Conservation (phyloP, 2,888 invertebrate genomes). For the Entomobrya proxima region DNA sequence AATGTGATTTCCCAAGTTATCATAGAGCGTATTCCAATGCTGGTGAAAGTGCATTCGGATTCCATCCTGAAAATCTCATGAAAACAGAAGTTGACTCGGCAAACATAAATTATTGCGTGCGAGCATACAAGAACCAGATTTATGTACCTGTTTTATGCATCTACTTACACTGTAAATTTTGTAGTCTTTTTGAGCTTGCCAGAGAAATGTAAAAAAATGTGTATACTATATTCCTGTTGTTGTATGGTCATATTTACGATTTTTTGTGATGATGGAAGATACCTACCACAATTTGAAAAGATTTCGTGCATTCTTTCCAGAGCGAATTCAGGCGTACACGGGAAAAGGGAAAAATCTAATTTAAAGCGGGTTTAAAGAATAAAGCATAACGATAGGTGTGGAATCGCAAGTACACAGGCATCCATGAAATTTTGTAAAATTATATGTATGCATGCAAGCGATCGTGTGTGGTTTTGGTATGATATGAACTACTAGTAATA, state of each 20-base stretch:
- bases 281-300: background rate
- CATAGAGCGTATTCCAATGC: background rate
- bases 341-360: conserved; percentile 65
- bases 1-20: conserved; percentile 56
- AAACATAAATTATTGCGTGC: conserved; percentile 49
- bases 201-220: too few species aligned
- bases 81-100: conserved; percentile 32
- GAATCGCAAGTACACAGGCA: conserved; percentile 7
- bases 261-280: background rate
- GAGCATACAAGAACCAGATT: conserved; percentile 29
- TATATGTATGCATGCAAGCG: conserved; percentile 44
- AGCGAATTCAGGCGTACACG: background rate
- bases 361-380: conserved; percentile 63
- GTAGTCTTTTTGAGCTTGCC: background rate
- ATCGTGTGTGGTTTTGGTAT: conserved; percentile 7
- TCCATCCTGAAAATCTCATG: conserved; percentile 37
- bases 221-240: background rate
- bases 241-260: background rate
- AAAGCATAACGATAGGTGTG: conserved; percentile 41
- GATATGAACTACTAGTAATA: conserved; percentile 13
- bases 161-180: background rate
- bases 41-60: background rate
- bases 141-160: conserved; percentile 2
- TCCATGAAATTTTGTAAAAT: conserved; percentile 30
- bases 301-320: background rate